Evolutionary conservation across 2,888 invertebrate genomes (phyloP).

Genomic region (Melieria crassipennis): DNA sequence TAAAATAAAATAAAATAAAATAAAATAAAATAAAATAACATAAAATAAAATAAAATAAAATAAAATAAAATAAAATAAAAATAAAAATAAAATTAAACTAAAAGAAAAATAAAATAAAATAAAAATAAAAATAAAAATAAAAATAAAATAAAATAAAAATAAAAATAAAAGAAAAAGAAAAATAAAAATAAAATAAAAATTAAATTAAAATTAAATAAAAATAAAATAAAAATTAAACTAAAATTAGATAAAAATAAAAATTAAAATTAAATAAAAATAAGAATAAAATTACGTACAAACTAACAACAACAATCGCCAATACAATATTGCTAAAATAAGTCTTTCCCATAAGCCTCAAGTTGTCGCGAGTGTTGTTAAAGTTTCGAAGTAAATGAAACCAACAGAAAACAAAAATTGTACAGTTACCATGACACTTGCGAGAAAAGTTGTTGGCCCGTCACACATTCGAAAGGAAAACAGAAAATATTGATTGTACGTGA

Average conservation of each 20-base stretch:
- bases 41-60: no score
- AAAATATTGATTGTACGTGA: no score
- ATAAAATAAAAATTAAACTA: background rate
- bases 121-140: background rate
- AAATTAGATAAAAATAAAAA: background rate
- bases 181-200: background rate
- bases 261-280: background rate
- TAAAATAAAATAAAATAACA: background rate
- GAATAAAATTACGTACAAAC: background rate
- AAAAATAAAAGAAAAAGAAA: background rate
- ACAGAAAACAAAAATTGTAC: no score
- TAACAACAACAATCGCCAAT: background rate
- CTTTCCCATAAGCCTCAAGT: no score
- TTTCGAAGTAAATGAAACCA: no score
- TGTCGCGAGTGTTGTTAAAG: no score
- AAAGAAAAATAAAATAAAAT: background rate
- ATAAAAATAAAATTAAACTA: background rate
- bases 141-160: background rate
- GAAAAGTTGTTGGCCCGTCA: no score
- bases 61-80: background rate
- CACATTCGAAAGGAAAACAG: no score
- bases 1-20: background rate
- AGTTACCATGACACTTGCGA: no score
- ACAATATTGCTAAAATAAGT: background rate
- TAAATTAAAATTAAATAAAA: background rate